These are phyloP conservation scores for Vireo griseus DNA, from an alignment of 2,797 vertebrate species.

Conservation along the genomic window DNA sequence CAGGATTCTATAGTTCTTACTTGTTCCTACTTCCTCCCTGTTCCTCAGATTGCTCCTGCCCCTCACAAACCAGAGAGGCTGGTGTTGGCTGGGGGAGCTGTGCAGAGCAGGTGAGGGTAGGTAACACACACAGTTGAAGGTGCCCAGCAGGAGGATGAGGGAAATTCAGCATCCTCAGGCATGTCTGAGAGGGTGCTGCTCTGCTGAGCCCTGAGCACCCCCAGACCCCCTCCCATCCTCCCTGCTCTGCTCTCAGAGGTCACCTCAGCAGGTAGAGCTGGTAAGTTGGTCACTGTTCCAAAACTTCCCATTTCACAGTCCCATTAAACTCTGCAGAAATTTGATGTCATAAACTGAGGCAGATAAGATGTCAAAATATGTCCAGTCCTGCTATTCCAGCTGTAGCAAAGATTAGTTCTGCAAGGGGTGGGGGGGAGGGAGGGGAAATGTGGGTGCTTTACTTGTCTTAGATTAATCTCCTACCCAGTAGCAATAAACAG, in stretches of 20 bases:
- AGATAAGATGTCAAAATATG: not conserved
- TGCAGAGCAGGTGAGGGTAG: not conserved
- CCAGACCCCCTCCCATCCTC: not conserved
- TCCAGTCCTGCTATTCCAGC: not conserved
- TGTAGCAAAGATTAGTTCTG: not conserved
- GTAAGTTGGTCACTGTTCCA: not conserved
- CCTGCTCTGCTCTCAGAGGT: not conserved
- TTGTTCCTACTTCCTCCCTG: not conserved
- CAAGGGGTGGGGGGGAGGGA: rapidly evolving
- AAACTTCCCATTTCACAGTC: not conserved
- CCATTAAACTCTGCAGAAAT: not conserved
- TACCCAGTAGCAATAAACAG: not conserved
- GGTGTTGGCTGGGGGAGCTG: not conserved
- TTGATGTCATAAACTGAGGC: not conserved
- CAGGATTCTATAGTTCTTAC: not conserved
- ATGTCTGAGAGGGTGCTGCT: not conserved
- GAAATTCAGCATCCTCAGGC: not conserved
- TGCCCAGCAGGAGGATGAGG: rapidly evolving
- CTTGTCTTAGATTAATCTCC: not conserved
- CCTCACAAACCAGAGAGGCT: not conserved
- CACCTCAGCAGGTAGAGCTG: not conserved
- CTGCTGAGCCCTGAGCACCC: not conserved
- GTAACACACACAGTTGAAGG: rapidly evolving
- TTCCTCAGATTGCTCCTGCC: not conserved
- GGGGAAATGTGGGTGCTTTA: not conserved